Evolutionary conservation across 1,140 invertebrate genomes (phyloP), one percentile per base, ranked within the genome.

Genomic region (Scaptomyza hsui): DNA sequence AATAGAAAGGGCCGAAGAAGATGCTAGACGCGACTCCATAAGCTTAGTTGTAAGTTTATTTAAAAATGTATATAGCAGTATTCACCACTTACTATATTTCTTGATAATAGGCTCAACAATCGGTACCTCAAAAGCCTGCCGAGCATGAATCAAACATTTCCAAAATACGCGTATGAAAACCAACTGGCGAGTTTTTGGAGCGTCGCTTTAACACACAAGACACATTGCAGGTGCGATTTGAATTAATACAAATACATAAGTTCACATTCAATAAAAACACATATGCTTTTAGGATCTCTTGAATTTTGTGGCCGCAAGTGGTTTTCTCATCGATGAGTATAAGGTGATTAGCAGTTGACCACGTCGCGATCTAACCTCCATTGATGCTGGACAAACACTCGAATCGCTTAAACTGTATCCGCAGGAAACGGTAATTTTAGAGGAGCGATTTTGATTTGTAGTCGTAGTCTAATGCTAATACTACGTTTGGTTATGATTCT

Each of bases 321-420:
- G 97, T 42, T 98, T 95, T 92, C 95, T 96, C 57, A 94, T 94
- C 67, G 95, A 96, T 82, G 96, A 97, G 89, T 98, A 95, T 90
- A 98, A 98, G 94, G 94, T 98, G 44, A 95, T 98, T 72, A 95
- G 95, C 77, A 97, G 96, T 90, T 98, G 96, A 96, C 97, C 97
- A 89, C 94, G 97, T 91, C 95, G 95, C 94, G 97, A 98, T 94
- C 93, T 98, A 81, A 97, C 97, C 65, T 93, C 94, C 37, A 93
- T 97, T 89, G 95, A 97, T 92, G 92, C 92, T 15, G 94, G 93
- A 75, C 94, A 95, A 91, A 96, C 96, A 55, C 92, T 98, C 61
- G 93, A 95, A 91, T 94, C 95, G 79, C 92, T 97, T 60, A 97
- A 97, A 92, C 93, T 98, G 59, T 97, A 94, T 93, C n/a, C n/a